Base-by-base conservation (phyloP, 2,797 vertebrate genomes). In the Diplodus puntazzo region DNA sequence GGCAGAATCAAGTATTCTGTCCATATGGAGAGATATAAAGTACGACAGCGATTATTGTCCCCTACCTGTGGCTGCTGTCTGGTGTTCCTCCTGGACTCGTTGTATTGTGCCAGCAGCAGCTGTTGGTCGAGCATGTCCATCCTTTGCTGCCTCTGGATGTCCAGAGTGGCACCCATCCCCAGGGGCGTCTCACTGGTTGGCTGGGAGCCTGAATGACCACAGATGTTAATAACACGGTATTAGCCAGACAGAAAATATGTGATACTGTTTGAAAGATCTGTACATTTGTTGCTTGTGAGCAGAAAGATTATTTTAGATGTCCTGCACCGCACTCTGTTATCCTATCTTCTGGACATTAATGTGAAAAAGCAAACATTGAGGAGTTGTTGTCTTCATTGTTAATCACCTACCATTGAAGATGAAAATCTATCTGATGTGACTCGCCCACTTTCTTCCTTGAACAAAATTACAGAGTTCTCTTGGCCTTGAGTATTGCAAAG, bases 101-200 rank as follows among this genome's bases (percentile, higher is more conserved):
- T 96, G 86, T 97, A 96, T 84, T 99, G 97, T 49, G 97, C 97
- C 80, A 98, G 93, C 89, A 97, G 95, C 83, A 99, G 89, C 48
- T 99, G 98, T 62, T 97, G 97, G 91, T 99, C 98, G 1, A 98
- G 92, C 70, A 96, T 67, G 80, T 99, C 98, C 96, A 98, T 96
- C 73, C 97, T 96, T 83, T 99, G 98, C 82, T 98, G 97, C 77
- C 98, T 95, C 94, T 99, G 98, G 89, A 99, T 97, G 88, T 99
- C 98, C 67, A 99, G 95, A 0, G 98, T 99, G 81, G 98, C 98
- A 13, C 98, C 98, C 98, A 99, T 99, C 55, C 98, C 98, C 57
- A 98, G 77, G 48, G 95, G 95, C 2, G 95, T 92, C 89, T 99
- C 98, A 3, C 70, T 92, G 3, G 82, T 88, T 27, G 97, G 97